phyloP scores from a whole-genome alignment of 2,888 invertebrate species.

The Ditula angustiorana region DNA sequence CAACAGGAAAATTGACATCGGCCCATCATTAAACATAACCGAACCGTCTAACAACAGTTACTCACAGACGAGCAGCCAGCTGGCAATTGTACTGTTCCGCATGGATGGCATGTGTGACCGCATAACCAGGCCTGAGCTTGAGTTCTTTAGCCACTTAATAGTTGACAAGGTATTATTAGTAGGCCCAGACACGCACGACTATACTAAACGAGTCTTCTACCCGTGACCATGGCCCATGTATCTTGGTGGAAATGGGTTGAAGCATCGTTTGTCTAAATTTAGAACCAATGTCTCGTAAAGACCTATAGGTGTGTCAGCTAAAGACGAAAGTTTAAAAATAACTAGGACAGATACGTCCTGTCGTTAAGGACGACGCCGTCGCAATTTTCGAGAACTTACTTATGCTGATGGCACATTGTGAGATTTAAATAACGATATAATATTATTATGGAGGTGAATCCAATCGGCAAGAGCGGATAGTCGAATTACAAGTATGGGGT shows the following conservation, averaged over 20 bases:
- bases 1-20: background rate
- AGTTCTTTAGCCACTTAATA: background rate
- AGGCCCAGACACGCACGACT: too few species aligned
- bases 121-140: background rate
- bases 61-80: background rate
- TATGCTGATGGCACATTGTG: background rate
- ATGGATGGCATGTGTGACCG: background rate
- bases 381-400: background rate
- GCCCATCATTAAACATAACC: background rate
- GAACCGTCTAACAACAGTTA: background rate
- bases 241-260: too few species aligned
- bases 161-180: background rate
- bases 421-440: background rate
- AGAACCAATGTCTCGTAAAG: background rate
- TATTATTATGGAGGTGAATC: too few species aligned
- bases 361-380: background rate
- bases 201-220: too few species aligned
- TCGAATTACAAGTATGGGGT: background rate
- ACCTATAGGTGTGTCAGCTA: background rate
- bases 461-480: background rate
- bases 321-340: slow-evolving; percentile 6
- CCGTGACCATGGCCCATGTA: background rate
- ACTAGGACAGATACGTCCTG: background rate
- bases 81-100: background rate
- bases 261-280: background rate